Base-by-base conservation (phyloP, 2,797 vertebrate genomes). In the Ceryle rudis region DNA sequence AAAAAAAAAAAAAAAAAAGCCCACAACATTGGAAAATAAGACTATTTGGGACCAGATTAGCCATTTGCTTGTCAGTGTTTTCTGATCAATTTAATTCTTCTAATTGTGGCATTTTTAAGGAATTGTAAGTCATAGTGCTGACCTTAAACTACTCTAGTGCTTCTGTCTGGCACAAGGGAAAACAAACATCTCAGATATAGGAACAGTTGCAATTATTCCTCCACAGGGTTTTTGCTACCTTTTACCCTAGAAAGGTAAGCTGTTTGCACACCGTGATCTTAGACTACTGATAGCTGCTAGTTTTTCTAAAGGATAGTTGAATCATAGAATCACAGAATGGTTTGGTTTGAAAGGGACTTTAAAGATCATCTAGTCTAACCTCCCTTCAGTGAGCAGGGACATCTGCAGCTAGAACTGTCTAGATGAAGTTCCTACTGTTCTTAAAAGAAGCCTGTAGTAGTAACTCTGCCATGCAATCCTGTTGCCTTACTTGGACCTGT, bases 361-460 rank as follows among this genome's bases (percentile, higher is more conserved):
- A 22, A 47, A 47, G 46, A 47, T 47, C 46, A 47, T 47, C 46
- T 47, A 47, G 46, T 47, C 21, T 23, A 47, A 23, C 21, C 46
- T 22, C 46, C 21, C 22, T 47, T 21, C 46, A 47, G 46, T 23
- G 46, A 47, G 46, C 46, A 47, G 6, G 46, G 46, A 47, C 46
- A 41, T 41, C 41, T 41, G 21, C 46, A 47, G 13, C 46, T 47
- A 47, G 46, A 47, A 47, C 17, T 47, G 46, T 13, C 46, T 22
- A 52, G 51, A 16, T 14, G 17, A 83, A 66, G 31, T 44, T 16
- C 28, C 35, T n/a, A 46, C 4, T 1, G 1, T 73, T 77, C 33
- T 54, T 62, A 42, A 11, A 51, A 73, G 62, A 57, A 6, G 0
- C 5, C 14, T 1, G 0, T 4, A 46, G 47, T 26, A 25, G 47